Percentiles rank a stretch among this genome's conserved stretches.
Evolutionary conservation across 2,113 vertebrate genomes (phyloP).

Genomic region (Cathartes aura): DNA sequence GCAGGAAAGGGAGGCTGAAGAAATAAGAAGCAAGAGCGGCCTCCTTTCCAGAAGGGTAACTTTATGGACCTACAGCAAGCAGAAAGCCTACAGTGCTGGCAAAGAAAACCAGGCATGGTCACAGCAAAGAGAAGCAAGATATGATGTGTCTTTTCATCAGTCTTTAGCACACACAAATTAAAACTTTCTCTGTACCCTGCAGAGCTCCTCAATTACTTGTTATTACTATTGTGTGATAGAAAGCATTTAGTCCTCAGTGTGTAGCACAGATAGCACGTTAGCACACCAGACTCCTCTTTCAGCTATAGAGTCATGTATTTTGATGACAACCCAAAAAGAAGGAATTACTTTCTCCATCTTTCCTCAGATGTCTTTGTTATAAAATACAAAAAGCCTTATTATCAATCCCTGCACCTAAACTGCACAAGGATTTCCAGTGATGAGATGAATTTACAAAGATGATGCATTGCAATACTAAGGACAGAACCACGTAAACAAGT

Average conservation of each 20-base stretch:
- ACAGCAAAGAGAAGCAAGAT: neutral
- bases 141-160: neutral
- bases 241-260: slow-evolving; percentile 37
- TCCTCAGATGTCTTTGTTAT: slow-evolving; percentile 42
- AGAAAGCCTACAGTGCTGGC: neutral
- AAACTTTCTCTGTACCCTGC: slow-evolving; percentile 43
- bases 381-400: slow-evolving; percentile 45
- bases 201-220: slow-evolving; percentile 44
- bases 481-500: neutral
- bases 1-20: neutral
- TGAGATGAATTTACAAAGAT: slow-evolving; percentile 18
- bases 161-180: slow-evolving; percentile 42
- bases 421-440: neutral
- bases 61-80: neutral
- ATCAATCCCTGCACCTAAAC: slow-evolving; percentile 13
- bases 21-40: neutral
- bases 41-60: neutral
- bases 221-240: slow-evolving; percentile 33
- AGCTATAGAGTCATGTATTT: slow-evolving; percentile 29
- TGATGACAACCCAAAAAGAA: slow-evolving; percentile 48
- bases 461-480: neutral
- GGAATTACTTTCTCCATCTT: slow-evolving; percentile 54
- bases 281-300: slow-evolving; percentile 12
- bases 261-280: slow-evolving; percentile 10
- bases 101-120: neutral